A percentile compares a stretch with the other conserved stretches of the same genome.
phyloP scores from a whole-genome alignment of 2,113 vertebrate genomes.

The Polypterus bichir region DNA sequence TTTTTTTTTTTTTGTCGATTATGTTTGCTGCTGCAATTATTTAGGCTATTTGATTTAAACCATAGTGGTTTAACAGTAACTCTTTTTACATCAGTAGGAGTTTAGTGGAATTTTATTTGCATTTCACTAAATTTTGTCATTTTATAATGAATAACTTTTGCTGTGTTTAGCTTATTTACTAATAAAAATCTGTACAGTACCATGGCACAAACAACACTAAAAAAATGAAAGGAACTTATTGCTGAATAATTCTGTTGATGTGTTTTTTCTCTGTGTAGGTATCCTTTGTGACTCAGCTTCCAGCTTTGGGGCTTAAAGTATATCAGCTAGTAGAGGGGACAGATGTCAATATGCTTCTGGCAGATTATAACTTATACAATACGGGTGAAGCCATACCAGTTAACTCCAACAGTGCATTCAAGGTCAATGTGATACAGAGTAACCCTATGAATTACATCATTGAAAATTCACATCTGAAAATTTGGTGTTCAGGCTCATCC shows the following conservation, averaged over 20 bases:
- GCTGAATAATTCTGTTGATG: slow-evolving; percentile 13
- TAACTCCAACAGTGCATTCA: slow-evolving; percentile 44
- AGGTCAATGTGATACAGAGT: slow-evolving; percentile 40
- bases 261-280: slow-evolving; percentile 43
- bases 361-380: slow-evolving; percentile 49
- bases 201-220: too few species aligned
- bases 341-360: slow-evolving; percentile 39
- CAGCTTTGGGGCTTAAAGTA: slow-evolving; percentile 62
- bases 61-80: too few species aligned
- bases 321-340: slow-evolving; percentile 58
- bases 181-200: too few species aligned
- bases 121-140: too few species aligned
- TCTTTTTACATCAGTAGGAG: too few species aligned
- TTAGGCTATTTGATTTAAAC: too few species aligned
- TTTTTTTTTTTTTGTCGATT: too few species aligned
- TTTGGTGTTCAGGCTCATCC: slow-evolving; percentile 53
- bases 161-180: too few species aligned
- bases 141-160: too few species aligned
- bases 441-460: slow-evolving; percentile 42
- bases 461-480: slow-evolving; percentile 62
- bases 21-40: too few species aligned
- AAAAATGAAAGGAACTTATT: background rate
- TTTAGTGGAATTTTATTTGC: too few species aligned
- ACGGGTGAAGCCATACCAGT: slow-evolving; percentile 25
- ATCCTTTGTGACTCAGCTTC: slow-evolving; percentile 60